These are phyloP conservation scores for Protonibea diacanthus DNA, from an alignment of 2,797 vertebrate species.

Conservation along the genomic window DNA sequence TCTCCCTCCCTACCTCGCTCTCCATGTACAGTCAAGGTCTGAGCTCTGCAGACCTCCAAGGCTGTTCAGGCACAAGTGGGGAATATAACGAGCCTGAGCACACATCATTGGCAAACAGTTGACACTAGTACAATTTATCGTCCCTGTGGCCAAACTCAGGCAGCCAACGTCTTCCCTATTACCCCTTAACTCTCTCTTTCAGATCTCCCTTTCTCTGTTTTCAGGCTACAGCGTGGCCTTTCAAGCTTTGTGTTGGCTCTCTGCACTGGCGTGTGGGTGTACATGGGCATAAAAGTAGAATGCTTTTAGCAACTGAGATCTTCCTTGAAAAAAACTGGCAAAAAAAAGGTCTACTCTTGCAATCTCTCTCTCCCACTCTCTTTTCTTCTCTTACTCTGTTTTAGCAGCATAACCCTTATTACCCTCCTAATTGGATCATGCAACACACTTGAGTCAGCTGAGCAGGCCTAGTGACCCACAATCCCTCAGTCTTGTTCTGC, in stretches of 20 bases:
- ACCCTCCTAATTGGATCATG: slow-evolving; percentile 75
- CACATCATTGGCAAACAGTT: slow-evolving; percentile 69
- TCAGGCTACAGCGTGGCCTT: slow-evolving; percentile 43
- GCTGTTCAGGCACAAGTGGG: slow-evolving; percentile 54
- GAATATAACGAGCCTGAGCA: slow-evolving; percentile 64
- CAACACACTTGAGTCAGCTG: slow-evolving; percentile 54
- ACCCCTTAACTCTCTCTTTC: slow-evolving; percentile 32
- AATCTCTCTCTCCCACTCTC: slow-evolving; percentile 40
- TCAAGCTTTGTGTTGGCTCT: slow-evolving; percentile 47
- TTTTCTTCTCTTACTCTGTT: slow-evolving; percentile 44
- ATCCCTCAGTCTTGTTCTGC: slow-evolving; percentile 58
- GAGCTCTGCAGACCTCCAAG: slow-evolving; percentile 52
- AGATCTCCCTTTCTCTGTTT: slow-evolving; percentile 40
- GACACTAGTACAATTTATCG: slow-evolving; percentile 72
- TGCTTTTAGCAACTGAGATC: slow-evolving; percentile 52
- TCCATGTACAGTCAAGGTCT: slow-evolving; percentile 34
- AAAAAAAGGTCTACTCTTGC: slow-evolving; percentile 35
- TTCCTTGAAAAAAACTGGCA: slow-evolving; percentile 22
- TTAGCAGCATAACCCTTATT: slow-evolving; percentile 70
- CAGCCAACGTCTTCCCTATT: slow-evolving; percentile 43
- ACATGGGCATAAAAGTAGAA: slow-evolving; percentile 43
- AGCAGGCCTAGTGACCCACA: slow-evolving; percentile 67
- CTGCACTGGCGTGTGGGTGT: slow-evolving; percentile 45
- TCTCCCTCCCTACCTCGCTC: not conserved
- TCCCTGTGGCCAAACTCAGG: slow-evolving; percentile 65